phyloP scores from a whole-genome alignment of 2,888 invertebrate species.

The Philopedon plagiatum region DNA sequence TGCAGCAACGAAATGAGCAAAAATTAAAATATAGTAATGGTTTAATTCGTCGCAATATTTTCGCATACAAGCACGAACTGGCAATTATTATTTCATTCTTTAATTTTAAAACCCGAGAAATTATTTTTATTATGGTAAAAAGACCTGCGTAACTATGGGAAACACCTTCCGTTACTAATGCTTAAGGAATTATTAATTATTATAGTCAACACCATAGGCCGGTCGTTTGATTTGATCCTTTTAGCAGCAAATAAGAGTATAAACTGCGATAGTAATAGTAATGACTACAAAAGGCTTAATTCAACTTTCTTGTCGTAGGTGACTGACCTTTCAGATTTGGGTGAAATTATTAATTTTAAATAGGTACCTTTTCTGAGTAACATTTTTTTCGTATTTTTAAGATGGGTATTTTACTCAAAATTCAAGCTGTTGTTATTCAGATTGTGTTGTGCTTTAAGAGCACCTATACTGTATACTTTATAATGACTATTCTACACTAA shows the following conservation, averaged over 20 bases:
- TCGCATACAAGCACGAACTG: constrained; percentile 40
- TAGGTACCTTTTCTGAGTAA: too few relatives aligned
- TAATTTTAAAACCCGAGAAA: constrained; percentile 26
- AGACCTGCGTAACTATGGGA: constrained; percentile 23
- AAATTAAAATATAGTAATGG: constrained; percentile 42
- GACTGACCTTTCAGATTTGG: too few relatives aligned
- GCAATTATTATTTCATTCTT: constrained; percentile 33
- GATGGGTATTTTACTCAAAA: too few relatives aligned
- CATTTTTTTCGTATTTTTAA: too few relatives aligned
- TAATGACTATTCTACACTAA: too few relatives aligned
- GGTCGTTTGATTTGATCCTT: not conserved
- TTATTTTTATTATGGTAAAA: constrained; percentile 25
- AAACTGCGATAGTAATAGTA: too few relatives aligned
- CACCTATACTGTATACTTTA: too few relatives aligned
- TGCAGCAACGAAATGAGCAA: constrained; percentile 1
- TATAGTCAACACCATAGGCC: not conserved
- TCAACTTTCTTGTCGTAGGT: too few relatives aligned
- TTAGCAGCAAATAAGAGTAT: not conserved
- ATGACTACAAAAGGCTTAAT: too few relatives aligned
- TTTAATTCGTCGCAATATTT: constrained; percentile 28
- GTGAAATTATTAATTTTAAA: too few relatives aligned
- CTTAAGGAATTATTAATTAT: not conserved
- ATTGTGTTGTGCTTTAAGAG: too few relatives aligned
- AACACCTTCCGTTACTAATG: constrained; percentile 26
- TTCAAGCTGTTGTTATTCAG: too few relatives aligned